These are phyloP conservation scores for Tinea trinotella DNA, from an alignment of 2,888 invertebrate species.

Conservation along the genomic window DNA sequence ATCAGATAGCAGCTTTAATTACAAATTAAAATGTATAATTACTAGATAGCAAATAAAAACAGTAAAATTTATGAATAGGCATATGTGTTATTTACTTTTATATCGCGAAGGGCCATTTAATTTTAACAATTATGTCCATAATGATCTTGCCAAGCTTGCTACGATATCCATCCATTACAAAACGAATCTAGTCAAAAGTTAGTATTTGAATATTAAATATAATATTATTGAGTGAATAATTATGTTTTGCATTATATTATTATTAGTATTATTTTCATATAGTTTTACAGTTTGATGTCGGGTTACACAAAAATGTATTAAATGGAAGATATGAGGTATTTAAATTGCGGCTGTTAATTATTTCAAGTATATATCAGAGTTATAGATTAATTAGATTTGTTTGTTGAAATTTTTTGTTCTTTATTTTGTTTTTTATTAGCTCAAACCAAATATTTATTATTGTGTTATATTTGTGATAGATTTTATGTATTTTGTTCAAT, in stretches of 20 bases:
- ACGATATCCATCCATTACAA: constrained; percentile 62
- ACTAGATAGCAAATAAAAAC: constrained; percentile 6
- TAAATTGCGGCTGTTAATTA: constrained; percentile 54
- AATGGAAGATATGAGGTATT: constrained; percentile 34
- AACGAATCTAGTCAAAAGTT: constrained; percentile 28
- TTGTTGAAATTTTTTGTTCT: constrained; percentile 20
- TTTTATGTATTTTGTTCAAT: constrained; percentile 11
- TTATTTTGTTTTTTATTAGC: constrained; percentile 15
- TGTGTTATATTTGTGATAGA: constrained; percentile 1
- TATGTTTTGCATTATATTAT: constrained; percentile 3
- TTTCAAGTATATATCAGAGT: background rate
- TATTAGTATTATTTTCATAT: constrained; percentile 25
- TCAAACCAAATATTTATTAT: constrained; percentile 4
- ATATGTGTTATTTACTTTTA: constrained; percentile 30
- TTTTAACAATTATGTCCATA: constrained; percentile 13
- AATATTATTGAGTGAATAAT: background rate
- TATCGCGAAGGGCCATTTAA: constrained; percentile 20
- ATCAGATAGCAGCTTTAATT: constrained; percentile 11
- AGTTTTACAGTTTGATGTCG: constrained; percentile 68
- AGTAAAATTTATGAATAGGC: background rate
- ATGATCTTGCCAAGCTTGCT: constrained; percentile 52
- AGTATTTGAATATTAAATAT: background rate
- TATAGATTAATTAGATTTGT: constrained; percentile 19
- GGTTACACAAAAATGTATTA: constrained; percentile 52
- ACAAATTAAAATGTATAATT: background rate